These are phyloP conservation scores for Stegana nigrithorax DNA, from an alignment of 2,888 invertebrate genomes.

Conservation along the genomic window DNA sequence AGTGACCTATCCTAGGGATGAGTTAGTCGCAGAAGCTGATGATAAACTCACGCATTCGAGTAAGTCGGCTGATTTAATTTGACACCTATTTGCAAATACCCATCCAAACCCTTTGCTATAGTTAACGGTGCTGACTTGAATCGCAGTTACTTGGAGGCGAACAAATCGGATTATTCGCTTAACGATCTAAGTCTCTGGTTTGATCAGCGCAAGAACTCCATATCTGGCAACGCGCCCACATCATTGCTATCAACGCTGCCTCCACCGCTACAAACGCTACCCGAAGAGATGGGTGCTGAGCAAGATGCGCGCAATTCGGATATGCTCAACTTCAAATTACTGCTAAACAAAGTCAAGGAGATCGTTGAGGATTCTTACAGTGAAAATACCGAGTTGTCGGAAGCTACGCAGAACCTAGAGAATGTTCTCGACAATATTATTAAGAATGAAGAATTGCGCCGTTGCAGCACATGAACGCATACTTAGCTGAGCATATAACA, in stretches of 20 bases:
- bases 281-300: slow-evolving; percentile 14
- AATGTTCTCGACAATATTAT: slow-evolving; percentile 66
- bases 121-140: slow-evolving; percentile 68
- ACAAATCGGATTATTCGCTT: slow-evolving; percentile 66
- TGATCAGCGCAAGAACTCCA: slow-evolving; percentile 44
- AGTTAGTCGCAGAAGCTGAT: slow-evolving; percentile 30
- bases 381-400: slow-evolving; percentile 66
- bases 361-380: slow-evolving; percentile 68
- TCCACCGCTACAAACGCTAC: background rate
- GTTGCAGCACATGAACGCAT: slow-evolving; percentile 40
- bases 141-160: slow-evolving; percentile 67
- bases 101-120: slow-evolving; percentile 36
- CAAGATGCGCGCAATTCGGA: slow-evolving; percentile 59
- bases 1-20: background rate
- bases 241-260: background rate
- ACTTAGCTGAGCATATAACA: slow-evolving; percentile 19
- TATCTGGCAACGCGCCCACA: background rate
- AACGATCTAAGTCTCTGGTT: slow-evolving; percentile 67
- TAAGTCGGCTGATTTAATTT: slow-evolving; percentile 36
- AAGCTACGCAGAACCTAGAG: slow-evolving; percentile 67
- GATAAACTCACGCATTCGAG: slow-evolving; percentile 56
- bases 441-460: slow-evolving; percentile 61
- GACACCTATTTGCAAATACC: too few relatives aligned
- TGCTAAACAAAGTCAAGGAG: slow-evolving; percentile 66
- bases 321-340: slow-evolving; percentile 65